Evolutionary conservation across 2,888 invertebrate genomes (phyloP).

Genomic region (Archaeoteleia sp.): DNA sequence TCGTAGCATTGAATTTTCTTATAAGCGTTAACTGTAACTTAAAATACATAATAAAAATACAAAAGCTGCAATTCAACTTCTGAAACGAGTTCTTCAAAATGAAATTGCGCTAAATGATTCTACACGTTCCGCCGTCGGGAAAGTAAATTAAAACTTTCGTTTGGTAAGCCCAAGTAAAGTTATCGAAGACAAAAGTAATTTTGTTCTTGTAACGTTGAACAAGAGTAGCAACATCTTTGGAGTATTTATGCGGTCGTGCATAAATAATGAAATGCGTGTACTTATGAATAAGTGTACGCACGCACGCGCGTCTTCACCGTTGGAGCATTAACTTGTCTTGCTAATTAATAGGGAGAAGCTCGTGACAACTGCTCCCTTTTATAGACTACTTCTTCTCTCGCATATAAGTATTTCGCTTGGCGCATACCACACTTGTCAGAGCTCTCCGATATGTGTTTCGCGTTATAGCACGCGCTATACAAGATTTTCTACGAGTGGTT

Average conservation of each 20-base stretch:
- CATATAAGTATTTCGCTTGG: slow-evolving; percentile 15
- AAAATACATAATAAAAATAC: too few species aligned
- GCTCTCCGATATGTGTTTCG: slow-evolving; percentile 16
- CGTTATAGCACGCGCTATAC: slow-evolving; percentile 43
- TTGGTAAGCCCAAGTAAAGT: too few species aligned
- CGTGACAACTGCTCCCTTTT: slow-evolving; percentile 35
- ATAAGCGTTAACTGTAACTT: too few species aligned
- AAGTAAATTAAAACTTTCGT: too few species aligned
- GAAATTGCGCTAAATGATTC: too few species aligned
- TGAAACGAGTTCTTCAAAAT: too few species aligned
- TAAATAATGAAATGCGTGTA: slow-evolving; percentile 6
- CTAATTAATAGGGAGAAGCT: slow-evolving; percentile 43
- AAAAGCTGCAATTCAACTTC: too few species aligned
- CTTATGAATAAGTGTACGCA: slow-evolving; percentile 20
- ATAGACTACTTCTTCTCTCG: slow-evolving; percentile 20
- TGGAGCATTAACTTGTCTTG: slow-evolving; percentile 27
- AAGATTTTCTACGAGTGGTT: slow-evolving; percentile 44
- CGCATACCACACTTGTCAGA: slow-evolving; percentile 12
- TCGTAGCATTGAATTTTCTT: too few species aligned
- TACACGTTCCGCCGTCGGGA: too few species aligned
- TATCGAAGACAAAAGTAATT: too few species aligned
- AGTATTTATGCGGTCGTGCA: slow-evolving; percentile 20
- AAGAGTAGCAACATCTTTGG: too few species aligned
- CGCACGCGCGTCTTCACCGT: slow-evolving; percentile 20
- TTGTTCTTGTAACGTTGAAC: too few species aligned